These are phyloP conservation scores for Acestrorhynchus altus DNA, from an alignment of 2,797 vertebrate species.

Conservation along the genomic window DNA sequence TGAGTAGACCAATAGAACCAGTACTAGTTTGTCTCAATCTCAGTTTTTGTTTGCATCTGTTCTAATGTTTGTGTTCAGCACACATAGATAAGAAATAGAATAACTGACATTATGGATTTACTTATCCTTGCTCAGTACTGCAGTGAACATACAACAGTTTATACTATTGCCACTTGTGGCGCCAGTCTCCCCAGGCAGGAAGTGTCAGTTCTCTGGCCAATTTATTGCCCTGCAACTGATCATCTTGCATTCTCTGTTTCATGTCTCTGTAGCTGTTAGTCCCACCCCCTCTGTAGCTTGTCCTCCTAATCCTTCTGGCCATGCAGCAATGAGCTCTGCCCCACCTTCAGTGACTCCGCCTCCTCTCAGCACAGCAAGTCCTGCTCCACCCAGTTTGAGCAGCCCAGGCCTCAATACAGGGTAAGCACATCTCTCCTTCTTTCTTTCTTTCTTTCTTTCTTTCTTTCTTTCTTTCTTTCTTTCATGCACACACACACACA, in stretches of 20 bases:
- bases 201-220: not conserved
- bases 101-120: no score
- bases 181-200: not conserved
- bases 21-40: no score
- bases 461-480: not conserved
- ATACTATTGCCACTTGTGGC: no score
- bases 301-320: slow-evolving; percentile 81
- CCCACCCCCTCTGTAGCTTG: slow-evolving; percentile 82
- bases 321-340: slow-evolving; percentile 77
- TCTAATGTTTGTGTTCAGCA: no score
- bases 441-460: not conserved
- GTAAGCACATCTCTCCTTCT: slow-evolving; percentile 71
- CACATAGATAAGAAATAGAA: no score
- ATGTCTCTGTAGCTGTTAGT: slow-evolving; percentile 76
- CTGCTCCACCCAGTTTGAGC: slow-evolving; percentile 79
- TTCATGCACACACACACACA: not conserved
- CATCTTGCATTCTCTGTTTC: slow-evolving; percentile 25
- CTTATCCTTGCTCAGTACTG: no score
- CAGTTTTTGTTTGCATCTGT: no score
- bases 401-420: slow-evolving; percentile 81
- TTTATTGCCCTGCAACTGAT: not conserved
- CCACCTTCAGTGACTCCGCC: slow-evolving; percentile 84
- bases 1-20: no score
- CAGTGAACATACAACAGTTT: no score
- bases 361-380: slow-evolving; percentile 86